phyloP scores from a whole-genome alignment of 1,140 invertebrate genomes.

The Ceratitis capitata region DNA sequence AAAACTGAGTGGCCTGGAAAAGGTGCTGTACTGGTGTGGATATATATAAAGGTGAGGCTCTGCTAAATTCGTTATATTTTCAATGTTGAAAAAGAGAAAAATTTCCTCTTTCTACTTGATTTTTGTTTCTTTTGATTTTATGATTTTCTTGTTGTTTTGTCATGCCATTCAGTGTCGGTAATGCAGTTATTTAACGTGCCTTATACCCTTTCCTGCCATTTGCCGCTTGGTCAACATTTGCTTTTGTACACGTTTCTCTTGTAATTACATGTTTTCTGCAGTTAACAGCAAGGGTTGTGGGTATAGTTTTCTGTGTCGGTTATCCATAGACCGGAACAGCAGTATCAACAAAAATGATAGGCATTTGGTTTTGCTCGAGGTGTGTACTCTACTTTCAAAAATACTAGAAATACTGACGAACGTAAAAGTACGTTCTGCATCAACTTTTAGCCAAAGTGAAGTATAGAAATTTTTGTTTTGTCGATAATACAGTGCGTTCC shows the following conservation, averaged over 20 bases:
- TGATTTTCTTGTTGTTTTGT: background rate
- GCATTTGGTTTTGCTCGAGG: constrained; percentile 1
- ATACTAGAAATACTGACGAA: background rate
- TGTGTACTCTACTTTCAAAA: background rate
- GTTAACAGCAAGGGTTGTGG: background rate
- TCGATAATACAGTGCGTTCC: background rate
- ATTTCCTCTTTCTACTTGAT: background rate
- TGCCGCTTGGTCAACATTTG: background rate
- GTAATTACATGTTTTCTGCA: background rate
- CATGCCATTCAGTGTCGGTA: background rate
- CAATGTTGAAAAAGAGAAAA: background rate
- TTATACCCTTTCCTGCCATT: background rate
- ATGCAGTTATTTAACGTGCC: background rate
- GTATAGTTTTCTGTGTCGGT: background rate
- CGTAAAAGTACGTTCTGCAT: too few relatives aligned
- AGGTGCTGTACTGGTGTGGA: background rate
- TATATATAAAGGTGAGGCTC: background rate
- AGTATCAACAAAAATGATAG: background rate
- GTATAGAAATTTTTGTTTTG: background rate
- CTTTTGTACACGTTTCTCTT: background rate
- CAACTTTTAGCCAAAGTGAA: too few relatives aligned
- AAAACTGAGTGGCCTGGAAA: background rate
- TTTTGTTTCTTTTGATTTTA: background rate
- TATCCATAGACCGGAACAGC: background rate
- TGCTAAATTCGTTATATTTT: background rate